phyloP scores from a whole-genome alignment of 2,113 vertebrate species.

The Carassius auratus region DNA sequence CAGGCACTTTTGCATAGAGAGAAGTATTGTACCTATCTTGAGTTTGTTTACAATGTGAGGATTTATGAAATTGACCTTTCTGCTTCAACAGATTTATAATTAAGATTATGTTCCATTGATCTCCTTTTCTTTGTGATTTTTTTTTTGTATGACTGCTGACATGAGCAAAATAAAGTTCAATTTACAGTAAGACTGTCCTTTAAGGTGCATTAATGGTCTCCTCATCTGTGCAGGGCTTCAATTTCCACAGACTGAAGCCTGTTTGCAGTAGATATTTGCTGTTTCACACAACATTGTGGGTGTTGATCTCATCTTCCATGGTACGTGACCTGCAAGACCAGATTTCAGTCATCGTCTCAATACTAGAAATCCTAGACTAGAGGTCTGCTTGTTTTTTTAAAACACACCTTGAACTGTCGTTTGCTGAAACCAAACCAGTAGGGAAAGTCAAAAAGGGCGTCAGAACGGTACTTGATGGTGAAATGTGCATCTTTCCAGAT shows the following conservation, averaged over 20 bases:
- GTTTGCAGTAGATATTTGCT: background rate
- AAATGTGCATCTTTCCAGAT: conserved; percentile 65
- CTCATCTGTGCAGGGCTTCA: background rate
- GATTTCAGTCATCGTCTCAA: background rate
- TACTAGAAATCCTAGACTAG: background rate
- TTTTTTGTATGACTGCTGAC: background rate
- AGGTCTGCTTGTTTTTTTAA: background rate
- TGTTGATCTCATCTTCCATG: background rate
- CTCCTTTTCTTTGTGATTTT: background rate
- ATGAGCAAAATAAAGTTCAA: background rate
- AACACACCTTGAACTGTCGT: conserved; percentile 61
- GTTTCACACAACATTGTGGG: background rate
- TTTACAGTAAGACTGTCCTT: background rate
- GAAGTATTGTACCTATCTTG: background rate
- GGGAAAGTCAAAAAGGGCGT: conserved; percentile 71
- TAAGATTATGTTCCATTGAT: background rate
- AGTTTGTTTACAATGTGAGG: background rate
- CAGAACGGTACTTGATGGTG: conserved; percentile 70
- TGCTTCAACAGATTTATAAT: background rate
- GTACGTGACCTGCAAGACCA: background rate
- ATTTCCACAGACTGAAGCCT: background rate
- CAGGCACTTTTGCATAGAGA: background rate
- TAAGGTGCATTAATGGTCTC: background rate
- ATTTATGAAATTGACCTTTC: background rate
- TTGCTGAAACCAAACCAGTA: conserved; percentile 73